phyloP scores from a whole-genome alignment of 2,888 invertebrate species.

The Thumatha senex region DNA sequence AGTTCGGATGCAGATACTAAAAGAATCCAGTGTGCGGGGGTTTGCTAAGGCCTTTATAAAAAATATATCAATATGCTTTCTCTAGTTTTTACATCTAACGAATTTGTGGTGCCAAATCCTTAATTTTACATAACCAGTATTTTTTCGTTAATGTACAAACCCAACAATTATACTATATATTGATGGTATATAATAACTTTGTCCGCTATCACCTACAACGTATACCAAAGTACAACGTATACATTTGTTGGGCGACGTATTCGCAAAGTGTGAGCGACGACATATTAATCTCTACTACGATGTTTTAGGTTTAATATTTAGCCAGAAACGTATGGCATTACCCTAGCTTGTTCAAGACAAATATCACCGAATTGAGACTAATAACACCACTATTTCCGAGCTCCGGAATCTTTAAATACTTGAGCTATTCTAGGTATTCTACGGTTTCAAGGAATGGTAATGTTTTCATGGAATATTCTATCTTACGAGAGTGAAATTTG shows the following conservation, averaged over 20 bases:
- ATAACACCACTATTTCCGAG: slow-evolving; percentile 17
- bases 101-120: too few species aligned
- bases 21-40: too few species aligned
- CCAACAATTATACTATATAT: too few species aligned
- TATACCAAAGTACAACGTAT: slow-evolving; percentile 11
- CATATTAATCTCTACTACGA: slow-evolving; percentile 62
- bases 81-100: too few species aligned
- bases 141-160: too few species aligned
- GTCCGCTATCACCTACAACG: slow-evolving; percentile 25
- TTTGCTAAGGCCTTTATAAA: too few species aligned
- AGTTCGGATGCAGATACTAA: too few species aligned
- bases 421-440: neutral
- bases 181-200: neutral
- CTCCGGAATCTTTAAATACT: slow-evolving; percentile 2
- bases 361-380: slow-evolving; percentile 28
- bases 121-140: too few species aligned
- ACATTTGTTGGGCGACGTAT: slow-evolving; percentile 42
- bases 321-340: slow-evolving; percentile 41
- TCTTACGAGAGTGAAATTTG: neutral
- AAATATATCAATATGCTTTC: too few species aligned
- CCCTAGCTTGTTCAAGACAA: slow-evolving; percentile 35
- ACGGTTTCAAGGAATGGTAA: slow-evolving; percentile 8
- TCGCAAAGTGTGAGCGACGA: slow-evolving; percentile 60
- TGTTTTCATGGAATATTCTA: neutral
- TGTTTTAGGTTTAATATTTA: slow-evolving; percentile 54